Conservation (phyloP, 2,888 invertebrate species). For the Epistrophe eligans region DNA sequence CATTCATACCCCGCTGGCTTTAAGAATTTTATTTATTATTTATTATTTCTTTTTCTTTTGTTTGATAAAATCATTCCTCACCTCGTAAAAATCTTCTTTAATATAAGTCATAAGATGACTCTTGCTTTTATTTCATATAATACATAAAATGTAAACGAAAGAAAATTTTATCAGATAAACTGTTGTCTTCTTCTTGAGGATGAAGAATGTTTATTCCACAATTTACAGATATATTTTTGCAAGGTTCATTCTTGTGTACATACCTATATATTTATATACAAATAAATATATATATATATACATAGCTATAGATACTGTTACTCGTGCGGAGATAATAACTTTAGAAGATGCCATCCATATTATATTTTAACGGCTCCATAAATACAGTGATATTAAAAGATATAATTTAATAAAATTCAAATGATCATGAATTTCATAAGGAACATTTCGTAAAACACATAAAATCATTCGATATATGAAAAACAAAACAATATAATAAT, state of each 20-base stretch:
- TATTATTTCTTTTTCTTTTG: too few species aligned
- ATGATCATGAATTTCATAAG: not conserved
- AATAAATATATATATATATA: not conserved
- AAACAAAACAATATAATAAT: not conserved
- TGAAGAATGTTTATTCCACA: not conserved
- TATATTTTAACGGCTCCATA: not conserved
- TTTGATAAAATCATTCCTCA: not conserved
- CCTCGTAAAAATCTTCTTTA: not conserved
- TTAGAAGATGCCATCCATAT: not conserved
- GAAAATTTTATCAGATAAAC: not conserved
- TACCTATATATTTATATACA: too few species aligned
- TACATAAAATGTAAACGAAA: slow-evolving; percentile 1
- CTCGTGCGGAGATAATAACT: not conserved
- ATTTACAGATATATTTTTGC: not conserved
- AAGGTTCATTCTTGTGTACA: not conserved
- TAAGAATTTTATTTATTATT: not conserved
- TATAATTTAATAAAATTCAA: slow-evolving; percentile 1
- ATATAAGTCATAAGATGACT: not conserved
- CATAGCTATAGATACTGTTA: not conserved
- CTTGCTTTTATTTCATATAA: not conserved
- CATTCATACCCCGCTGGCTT: not conserved
- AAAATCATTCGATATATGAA: not conserved
- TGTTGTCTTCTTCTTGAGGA: not conserved
- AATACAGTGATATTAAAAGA: not conserved
- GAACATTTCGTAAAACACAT: not conserved